A percentile compares a stretch with the other conserved stretches of the same genome.
Conservation (phyloP, 2,888 invertebrate species). For the Zygaena filipendulae region DNA sequence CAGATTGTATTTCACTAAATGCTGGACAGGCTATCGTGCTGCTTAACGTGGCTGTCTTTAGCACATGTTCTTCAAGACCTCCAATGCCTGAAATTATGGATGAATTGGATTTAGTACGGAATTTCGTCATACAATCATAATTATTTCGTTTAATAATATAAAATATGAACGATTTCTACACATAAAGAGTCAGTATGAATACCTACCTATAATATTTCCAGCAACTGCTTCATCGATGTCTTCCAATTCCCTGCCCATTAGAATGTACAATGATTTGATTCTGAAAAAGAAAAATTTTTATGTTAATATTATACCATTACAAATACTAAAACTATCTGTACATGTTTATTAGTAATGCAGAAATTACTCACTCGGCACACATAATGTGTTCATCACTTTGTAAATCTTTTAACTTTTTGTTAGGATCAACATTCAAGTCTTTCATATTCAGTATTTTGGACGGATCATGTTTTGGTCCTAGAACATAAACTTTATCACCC, state of each 20-base stretch:
- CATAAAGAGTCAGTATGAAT: too few relatives aligned
- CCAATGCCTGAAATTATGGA: conserved; percentile 81
- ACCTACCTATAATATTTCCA: conserved; percentile 89
- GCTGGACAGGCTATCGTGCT: conserved; percentile 85
- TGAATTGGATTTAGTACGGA: too few relatives aligned
- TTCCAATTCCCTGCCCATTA: conserved; percentile 94
- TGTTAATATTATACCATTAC: conserved; percentile 5
- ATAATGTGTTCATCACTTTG: conserved; percentile 74
- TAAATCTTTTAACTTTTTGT: conserved; percentile 69
- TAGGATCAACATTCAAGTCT: conserved; percentile 48
- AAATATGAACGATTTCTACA: background rate
- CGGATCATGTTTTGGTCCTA: conserved; percentile 92
- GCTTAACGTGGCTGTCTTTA: conserved; percentile 92
- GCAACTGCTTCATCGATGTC: conserved; percentile 82
- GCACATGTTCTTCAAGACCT: conserved; percentile 82
- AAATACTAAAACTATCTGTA: background rate
- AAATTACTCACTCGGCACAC: conserved; percentile 62
- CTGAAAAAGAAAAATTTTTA: conserved; percentile 28
- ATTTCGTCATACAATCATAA: too few relatives aligned
- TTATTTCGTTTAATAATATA: too few relatives aligned
- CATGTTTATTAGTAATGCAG: conserved; percentile 9
- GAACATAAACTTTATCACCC: conserved; percentile 83
- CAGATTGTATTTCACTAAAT: conserved; percentile 82
- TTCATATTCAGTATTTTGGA: conserved; percentile 55
- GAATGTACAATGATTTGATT: conserved; percentile 83